Conservation (phyloP, 2,113 vertebrate genomes). For the Dasypus novemcinctus region DNA sequence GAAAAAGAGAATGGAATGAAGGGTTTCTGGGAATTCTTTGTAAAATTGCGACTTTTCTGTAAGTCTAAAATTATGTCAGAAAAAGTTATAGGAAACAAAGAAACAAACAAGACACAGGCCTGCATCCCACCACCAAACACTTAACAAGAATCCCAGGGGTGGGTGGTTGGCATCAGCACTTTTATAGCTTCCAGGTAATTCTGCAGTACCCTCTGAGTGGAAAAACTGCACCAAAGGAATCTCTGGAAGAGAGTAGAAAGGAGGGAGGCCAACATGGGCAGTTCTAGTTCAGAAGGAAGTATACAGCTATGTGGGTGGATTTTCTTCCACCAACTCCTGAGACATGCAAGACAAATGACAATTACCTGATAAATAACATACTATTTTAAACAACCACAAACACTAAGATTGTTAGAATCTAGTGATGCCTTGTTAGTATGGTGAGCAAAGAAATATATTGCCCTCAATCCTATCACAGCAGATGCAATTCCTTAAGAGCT, state of each 20-base stretch:
- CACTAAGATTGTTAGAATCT: background rate
- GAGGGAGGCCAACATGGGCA: accelerated
- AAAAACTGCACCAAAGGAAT: background rate
- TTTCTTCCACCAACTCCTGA: background rate
- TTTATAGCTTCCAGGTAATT: background rate
- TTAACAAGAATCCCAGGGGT: background rate
- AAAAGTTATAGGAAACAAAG: background rate
- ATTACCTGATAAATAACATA: background rate
- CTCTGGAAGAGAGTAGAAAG: background rate
- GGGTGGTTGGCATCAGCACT: background rate
- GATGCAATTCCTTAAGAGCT: background rate
- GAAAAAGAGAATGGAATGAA: background rate
- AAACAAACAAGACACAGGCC: background rate
- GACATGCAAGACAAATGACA: background rate
- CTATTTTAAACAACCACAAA: background rate
- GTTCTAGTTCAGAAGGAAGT: background rate
- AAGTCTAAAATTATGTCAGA: background rate
- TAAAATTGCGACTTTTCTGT: background rate
- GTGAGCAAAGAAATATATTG: background rate
- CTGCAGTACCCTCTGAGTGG: no score
- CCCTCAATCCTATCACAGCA: background rate
- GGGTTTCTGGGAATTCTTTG: background rate
- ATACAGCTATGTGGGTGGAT: background rate
- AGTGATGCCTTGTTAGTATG: background rate
- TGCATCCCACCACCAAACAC: background rate